Evolutionary conservation across 2,113 vertebrate species (phyloP), one percentile per base, ranked within the genome.

Genomic region (Neomonachus schauinslandi): DNA sequence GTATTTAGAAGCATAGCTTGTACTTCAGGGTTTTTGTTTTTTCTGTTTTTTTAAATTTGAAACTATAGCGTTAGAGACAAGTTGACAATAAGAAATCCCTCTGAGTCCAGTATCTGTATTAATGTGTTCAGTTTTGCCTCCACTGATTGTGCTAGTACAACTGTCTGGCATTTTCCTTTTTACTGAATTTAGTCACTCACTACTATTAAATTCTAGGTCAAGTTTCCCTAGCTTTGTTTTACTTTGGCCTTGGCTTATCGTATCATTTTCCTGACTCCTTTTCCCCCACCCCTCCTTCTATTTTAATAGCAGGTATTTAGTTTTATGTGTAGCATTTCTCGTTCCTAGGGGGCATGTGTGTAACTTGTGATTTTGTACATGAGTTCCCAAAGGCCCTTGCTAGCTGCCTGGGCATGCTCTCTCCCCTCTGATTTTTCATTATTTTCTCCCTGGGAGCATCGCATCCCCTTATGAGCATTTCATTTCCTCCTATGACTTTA

Each of bases 301-400:
- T 74, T 53, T 94, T 94, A 87, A 76, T 59, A 65, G 7, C n/a
- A 71, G 26, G 15, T 81, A 74, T 74, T 91, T 92, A 14, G 14
- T 89, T 69, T 92, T 94, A 15, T 80, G 7, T 53, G 10, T 14
- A 88, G 76, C 28, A n/a, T 89, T 93, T 94, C n/a, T 69, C 21
- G 12, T 79, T 93, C 76, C 31, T 69, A 15, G 39, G 61, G 42
- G 21, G 22, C 8, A 1, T 28, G 4, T 57, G 12, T 91, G 2
- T 74, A 63, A 87, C 16, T 86, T 82, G 63, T 80, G 61, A 57
- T 67, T 93, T 63, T 59, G n/a, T 84, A 19, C 4, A 0, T 7
- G 46, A 76, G 22, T 84, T 84, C 42, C 3, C 84, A 11, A 15
- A 76, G 46, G 55, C 79, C 67, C 87, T 81, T 31, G 36, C 5